Conservation (phyloP, 2,113 vertebrate species). For the Anarhynchus alexandrinus region DNA sequence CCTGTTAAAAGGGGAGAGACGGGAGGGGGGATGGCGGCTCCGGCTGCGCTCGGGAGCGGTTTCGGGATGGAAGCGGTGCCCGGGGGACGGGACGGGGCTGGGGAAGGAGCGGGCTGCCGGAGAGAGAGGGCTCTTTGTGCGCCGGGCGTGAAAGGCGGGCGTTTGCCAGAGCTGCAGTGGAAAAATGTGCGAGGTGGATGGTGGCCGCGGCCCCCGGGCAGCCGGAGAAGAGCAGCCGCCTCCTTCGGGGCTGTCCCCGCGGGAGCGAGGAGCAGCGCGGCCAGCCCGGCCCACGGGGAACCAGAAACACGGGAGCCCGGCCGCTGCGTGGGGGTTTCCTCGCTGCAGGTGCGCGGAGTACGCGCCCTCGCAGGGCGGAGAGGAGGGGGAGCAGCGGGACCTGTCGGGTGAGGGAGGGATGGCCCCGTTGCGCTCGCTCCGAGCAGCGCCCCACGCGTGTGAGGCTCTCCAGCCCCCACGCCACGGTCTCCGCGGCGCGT, state of each 20-base stretch:
- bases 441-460: background rate
- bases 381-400: background rate
- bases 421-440: background rate
- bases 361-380: background rate
- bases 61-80: background rate
- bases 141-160: background rate
- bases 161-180: background rate
- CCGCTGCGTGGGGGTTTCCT: background rate
- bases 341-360: background rate
- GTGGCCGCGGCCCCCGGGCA: background rate
- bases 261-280: background rate
- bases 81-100: background rate
- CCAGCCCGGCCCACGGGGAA: too few relatives aligned
- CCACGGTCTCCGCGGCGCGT: background rate
- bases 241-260: background rate
- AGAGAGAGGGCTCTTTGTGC: slow-evolving; percentile 49
- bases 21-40: background rate
- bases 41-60: background rate
- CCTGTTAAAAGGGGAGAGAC: background rate
- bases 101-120: background rate
- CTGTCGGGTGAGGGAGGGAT: background rate
- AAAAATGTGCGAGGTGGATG: background rate
- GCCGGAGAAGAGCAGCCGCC: background rate
- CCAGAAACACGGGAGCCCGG: background rate
- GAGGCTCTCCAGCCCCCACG: background rate